Percentiles rank a stretch among this genome's conserved stretches.
phyloP scores from a whole-genome alignment of 2,888 invertebrate species.

The Tetheella fluctuosa region DNA sequence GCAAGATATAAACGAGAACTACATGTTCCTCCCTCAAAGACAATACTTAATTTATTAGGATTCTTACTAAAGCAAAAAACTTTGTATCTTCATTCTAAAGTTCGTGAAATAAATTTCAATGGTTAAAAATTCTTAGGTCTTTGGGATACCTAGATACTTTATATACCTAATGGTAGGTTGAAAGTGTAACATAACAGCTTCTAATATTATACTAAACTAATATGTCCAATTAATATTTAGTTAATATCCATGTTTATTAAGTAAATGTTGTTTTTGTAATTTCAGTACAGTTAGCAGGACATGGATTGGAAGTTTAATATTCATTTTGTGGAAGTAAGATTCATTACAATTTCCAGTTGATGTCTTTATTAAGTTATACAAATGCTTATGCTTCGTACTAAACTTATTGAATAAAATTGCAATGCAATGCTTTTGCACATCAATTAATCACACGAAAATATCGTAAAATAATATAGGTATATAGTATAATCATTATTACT shows the following conservation, averaged over 20 bases:
- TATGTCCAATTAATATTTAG: neutral
- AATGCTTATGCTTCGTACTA: constrained; percentile 21
- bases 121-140: too few species aligned
- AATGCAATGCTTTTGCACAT: constrained; percentile 10
- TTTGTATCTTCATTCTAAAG: too few species aligned
- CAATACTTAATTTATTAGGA: too few species aligned
- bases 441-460: neutral
- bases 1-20: too few species aligned
- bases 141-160: too few species aligned
- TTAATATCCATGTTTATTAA: neutral
- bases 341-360: constrained; percentile 39
- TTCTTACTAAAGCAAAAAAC: too few species aligned
- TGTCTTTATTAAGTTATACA: constrained; percentile 28
- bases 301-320: constrained; percentile 73
- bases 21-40: too few species aligned
- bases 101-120: too few species aligned
- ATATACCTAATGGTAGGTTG: too few species aligned
- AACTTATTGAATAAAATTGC: constrained; percentile 11
- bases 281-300: constrained; percentile 74
- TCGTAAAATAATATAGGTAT: neutral
- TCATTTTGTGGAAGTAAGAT: constrained; percentile 78
- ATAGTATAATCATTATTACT: too few species aligned
- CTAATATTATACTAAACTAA: neutral
- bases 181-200: neutral
- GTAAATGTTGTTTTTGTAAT: constrained; percentile 51